Conservation (phyloP, 2,797 vertebrate species). For the Coccyzus lansbergi region DNA sequence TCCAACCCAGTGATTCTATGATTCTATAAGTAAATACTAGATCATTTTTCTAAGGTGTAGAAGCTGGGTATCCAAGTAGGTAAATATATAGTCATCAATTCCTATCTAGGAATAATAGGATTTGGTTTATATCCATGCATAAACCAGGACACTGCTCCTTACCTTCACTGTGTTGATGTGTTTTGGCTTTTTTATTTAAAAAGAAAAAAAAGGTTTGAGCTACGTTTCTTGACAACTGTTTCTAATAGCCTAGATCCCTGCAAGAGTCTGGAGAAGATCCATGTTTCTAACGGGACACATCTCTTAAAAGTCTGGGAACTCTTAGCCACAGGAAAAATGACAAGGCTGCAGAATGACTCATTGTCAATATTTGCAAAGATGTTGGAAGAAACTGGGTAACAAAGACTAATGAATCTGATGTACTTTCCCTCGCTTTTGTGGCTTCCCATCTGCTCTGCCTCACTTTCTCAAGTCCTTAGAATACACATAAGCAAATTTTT, state of each 20-base stretch:
- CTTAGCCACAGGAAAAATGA: constrained; percentile 36
- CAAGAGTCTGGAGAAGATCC: background rate
- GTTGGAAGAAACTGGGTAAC: background rate
- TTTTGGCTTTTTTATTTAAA: background rate
- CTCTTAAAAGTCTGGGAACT: constrained; percentile 30
- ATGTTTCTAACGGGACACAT: background rate
- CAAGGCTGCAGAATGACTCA: constrained; percentile 33
- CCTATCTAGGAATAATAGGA: background rate
- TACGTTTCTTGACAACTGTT: background rate
- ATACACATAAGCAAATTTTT: fast-evolving
- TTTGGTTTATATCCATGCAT: background rate
- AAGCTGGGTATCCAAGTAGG: background rate
- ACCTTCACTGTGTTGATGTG: background rate
- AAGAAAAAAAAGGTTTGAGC: background rate
- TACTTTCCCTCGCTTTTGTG: background rate
- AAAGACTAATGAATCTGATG: background rate
- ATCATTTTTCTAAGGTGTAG: background rate
- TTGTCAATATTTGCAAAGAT: background rate
- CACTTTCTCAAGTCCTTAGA: background rate
- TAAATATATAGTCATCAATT: background rate
- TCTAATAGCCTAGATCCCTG: background rate
- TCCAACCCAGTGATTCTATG: no score
- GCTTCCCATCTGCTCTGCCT: background rate
- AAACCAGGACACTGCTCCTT: background rate
- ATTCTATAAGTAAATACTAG: background rate